Percentiles rank a stretch among this genome's conserved stretches.
Evolutionary conservation across 2,888 invertebrate species (phyloP).

Genomic region (Volucella bombylans): DNA sequence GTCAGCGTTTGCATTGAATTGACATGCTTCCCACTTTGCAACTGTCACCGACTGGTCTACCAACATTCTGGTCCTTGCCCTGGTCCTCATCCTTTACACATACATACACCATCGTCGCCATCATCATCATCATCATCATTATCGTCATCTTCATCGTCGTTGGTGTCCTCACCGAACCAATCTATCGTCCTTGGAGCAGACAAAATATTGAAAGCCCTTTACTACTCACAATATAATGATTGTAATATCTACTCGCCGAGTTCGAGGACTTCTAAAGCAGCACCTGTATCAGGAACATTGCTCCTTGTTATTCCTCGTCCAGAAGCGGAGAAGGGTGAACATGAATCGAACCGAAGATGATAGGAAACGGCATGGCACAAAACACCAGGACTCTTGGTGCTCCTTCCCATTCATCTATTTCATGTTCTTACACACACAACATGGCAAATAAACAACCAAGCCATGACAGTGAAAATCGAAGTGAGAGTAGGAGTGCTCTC

Average conservation of each 20-base stretch:
- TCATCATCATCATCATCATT: constrained; percentile 13
- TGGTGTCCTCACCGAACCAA: constrained; percentile 50
- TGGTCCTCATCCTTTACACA: too few species aligned
- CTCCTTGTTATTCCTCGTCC: constrained; percentile 17
- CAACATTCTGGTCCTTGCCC: too few species aligned
- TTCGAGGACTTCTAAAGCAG: constrained; percentile 72
- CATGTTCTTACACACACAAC: constrained; percentile 71
- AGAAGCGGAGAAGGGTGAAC: background rate
- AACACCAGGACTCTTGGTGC: background rate
- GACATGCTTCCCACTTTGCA: background rate
- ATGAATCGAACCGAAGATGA: constrained; percentile 32
- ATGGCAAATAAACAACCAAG: constrained; percentile 69
- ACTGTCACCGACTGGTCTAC: background rate
- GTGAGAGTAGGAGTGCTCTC: constrained; percentile 37
- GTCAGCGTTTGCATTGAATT: constrained; percentile 33
- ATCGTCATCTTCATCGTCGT: constrained; percentile 1
- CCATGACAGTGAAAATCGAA: background rate
- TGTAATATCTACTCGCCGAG: constrained; percentile 72
- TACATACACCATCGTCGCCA: background rate
- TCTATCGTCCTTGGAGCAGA: constrained; percentile 72
- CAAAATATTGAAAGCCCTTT: constrained; percentile 73
- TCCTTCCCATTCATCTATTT: constrained; percentile 39
- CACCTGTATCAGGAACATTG: constrained; percentile 68
- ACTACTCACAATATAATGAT: constrained; percentile 69
- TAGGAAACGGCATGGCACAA: constrained; percentile 36